Percentiles rank a stretch among this genome's conserved stretches.
Evolutionary conservation across 2,113 vertebrate genomes (phyloP).

Genomic region (Odontesthes bonariensis): DNA sequence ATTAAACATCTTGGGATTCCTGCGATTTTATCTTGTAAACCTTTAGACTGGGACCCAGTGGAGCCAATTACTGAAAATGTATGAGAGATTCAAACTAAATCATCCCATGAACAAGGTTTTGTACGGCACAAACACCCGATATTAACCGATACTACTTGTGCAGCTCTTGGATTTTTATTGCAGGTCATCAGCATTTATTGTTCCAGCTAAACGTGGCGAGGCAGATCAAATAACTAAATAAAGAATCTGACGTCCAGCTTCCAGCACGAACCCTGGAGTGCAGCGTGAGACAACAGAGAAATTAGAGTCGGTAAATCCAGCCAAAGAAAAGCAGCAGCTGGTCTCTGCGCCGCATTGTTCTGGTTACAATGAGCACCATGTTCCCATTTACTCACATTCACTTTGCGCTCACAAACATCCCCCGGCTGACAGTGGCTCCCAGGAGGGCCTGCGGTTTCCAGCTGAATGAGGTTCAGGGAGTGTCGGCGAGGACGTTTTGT

Average conservation of each 20-base stretch:
- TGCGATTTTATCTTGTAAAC: too few relatives aligned
- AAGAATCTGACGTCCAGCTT: neutral
- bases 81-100: too few relatives aligned
- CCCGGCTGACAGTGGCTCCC: slow-evolving; percentile 30
- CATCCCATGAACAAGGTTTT: too few relatives aligned
- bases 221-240: neutral
- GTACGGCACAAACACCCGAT: neutral
- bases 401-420: slow-evolving; percentile 12
- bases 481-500: neutral
- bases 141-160: neutral
- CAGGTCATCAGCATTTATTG: too few relatives aligned
- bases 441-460: slow-evolving; percentile 6
- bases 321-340: neutral
- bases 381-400: slow-evolving; percentile 36
- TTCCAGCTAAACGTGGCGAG: neutral
- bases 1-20: too few relatives aligned
- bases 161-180: neutral
- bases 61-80: too few relatives aligned
- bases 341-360: slow-evolving; percentile 19
- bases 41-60: too few relatives aligned
- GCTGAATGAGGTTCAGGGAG: slow-evolving; percentile 25
- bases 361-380: slow-evolving; percentile 21
- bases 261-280: neutral
- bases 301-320: neutral
- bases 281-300: neutral